Evolutionary conservation across 1,140 invertebrate genomes (phyloP), one percentile per base, ranked within the genome.

Genomic region (Colletes gigas): DNA sequence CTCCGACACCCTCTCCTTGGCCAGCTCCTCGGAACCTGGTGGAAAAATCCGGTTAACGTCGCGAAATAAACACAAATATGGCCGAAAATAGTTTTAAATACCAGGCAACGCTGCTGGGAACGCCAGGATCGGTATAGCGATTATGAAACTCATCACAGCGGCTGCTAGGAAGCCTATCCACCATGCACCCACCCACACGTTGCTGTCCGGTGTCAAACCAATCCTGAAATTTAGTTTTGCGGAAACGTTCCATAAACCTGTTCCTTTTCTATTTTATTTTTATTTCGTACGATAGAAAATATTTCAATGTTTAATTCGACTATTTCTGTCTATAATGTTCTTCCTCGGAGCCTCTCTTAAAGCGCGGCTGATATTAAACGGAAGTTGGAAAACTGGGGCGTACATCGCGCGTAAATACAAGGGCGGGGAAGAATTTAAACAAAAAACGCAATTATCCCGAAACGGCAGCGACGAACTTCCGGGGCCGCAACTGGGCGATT

Each of bases 161-260:
- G 95, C 95, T 0, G 96, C 92, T 6, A 97, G 91, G 88, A 97
- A 98, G 7, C 97, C 97, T 50, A 97, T 94, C 97, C 97, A 98
- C 97, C 97, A 98, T 41, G 97, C 97, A 10, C 97, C 97, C 62
- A 98, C 95, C 97, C 97, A 98, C 1, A 96, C 94, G 39, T 96
- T 97, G 89, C 96, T 97, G 30, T 94, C 93, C 0, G 96, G 94
- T 7, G 95, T 96, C 70, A 96, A 91, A n/a, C 95, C 95, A 30
- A 96, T 89, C 82, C 96, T 96, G 90, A 67, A 85, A 83, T 63
- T 60, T 12, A n/a, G 9, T 30, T 30, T 30, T 2, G 0, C 30
- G 30, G 30, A 30, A 30, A 30, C 30, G 30, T 30, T 30, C 30
- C 30, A 30, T 50, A 50, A 47, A 8, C 9, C 1, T 0, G 9